Percentiles rank a stretch among this genome's conserved stretches.
Evolutionary conservation across 2,888 invertebrate genomes (phyloP).

Genomic region (Leptopilina syphax): DNA sequence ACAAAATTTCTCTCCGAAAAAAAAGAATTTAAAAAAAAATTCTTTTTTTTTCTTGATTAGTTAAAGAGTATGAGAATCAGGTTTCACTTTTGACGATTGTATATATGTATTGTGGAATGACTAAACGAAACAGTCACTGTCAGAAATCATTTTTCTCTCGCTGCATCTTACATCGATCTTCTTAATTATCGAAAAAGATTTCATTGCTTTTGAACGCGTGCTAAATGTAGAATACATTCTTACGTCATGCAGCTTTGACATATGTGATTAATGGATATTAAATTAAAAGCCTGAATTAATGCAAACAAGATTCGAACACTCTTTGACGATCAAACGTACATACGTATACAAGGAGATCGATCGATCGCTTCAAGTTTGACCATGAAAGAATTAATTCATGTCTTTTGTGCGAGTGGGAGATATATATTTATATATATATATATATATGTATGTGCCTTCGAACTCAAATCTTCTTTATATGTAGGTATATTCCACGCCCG

Average conservation of each 20-base stretch:
- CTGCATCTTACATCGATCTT: constrained; percentile 35
- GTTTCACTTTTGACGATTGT: background rate
- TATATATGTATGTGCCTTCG: background rate
- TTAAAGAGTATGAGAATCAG: constrained; percentile 15
- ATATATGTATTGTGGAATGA: constrained; percentile 6
- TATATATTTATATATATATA: background rate
- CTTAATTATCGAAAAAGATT: constrained; percentile 29
- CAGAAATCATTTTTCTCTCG: constrained; percentile 31
- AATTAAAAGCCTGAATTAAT: constrained; percentile 29
- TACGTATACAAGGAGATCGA: constrained; percentile 31
- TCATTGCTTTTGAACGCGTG: constrained; percentile 23
- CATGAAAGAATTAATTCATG: constrained; percentile 15
- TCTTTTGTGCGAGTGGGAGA: constrained; percentile 15
- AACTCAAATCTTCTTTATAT: background rate
- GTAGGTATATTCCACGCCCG: constrained; percentile 18
- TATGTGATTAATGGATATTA: constrained; percentile 21
- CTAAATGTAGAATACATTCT: constrained; percentile 33
- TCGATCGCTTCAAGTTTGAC: constrained; percentile 26
- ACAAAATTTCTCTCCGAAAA: background rate
- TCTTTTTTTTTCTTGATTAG: background rate
- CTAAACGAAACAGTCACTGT: constrained; percentile 23
- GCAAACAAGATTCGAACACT: constrained; percentile 13
- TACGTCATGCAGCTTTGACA: constrained; percentile 18
- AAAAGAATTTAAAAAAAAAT: too few species aligned
- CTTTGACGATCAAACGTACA: background rate